phyloP scores from a whole-genome alignment of 2,797 vertebrate species.

The Bradypodion pumilum region DNA sequence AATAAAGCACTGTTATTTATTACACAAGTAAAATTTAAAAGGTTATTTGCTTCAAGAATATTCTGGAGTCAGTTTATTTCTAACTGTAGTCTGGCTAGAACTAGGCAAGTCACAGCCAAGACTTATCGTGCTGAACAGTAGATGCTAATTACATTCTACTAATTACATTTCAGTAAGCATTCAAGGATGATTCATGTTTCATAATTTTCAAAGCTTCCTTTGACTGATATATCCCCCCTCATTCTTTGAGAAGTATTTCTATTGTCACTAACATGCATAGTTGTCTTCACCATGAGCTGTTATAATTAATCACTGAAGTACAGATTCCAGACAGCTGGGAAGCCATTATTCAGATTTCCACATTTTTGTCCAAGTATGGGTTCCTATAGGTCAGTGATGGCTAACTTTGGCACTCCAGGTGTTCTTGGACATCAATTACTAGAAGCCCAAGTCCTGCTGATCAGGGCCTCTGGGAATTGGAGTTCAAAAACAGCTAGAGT shows the following conservation, averaged over 20 bases:
- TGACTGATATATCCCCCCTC: constrained; percentile 61
- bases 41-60: constrained; percentile 21
- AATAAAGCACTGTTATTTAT: not conserved
- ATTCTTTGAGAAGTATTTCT: constrained; percentile 53
- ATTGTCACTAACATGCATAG: constrained; percentile 48
- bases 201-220: constrained; percentile 67
- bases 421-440: too few relatives aligned
- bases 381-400: too few relatives aligned
- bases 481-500: too few relatives aligned
- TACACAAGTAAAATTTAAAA: constrained; percentile 24
- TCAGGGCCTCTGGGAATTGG: too few relatives aligned
- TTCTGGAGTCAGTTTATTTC: constrained; percentile 14
- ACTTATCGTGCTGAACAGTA: constrained; percentile 73
- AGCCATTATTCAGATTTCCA: constrained; percentile 19
- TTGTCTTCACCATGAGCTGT: constrained; percentile 41
- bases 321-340: constrained; percentile 45
- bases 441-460: too few relatives aligned
- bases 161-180: constrained; percentile 82
- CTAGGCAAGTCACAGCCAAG: constrained; percentile 49
- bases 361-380: not conserved
- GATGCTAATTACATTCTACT: constrained; percentile 82
- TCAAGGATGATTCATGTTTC: constrained; percentile 76
- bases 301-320: constrained; percentile 49
- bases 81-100: constrained; percentile 42
- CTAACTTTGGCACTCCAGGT: too few relatives aligned